phyloP scores from a whole-genome alignment of 2,888 invertebrate species.

The Sarcophaga subvicina region DNA sequence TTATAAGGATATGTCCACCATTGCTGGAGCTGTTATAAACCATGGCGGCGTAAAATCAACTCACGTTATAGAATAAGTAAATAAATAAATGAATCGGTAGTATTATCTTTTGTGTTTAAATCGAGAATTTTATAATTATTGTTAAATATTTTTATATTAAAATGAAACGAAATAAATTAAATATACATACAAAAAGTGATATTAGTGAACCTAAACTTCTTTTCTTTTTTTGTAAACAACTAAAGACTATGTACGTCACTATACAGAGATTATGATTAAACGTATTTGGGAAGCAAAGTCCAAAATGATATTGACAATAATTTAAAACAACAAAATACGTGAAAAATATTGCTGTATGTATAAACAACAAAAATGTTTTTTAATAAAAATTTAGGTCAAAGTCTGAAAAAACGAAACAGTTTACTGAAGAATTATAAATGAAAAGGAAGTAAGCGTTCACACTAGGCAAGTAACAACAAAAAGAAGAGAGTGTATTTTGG shows the following conservation, averaged over 20 bases:
- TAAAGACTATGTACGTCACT: background rate
- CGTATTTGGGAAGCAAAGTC: conserved; percentile 1
- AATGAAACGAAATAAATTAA: conserved; percentile 13
- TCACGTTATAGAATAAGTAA: conserved; percentile 69
- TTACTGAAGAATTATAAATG: background rate
- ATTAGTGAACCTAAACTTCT: conserved; percentile 35
- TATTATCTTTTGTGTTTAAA: conserved; percentile 17
- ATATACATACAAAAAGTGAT: conserved; percentile 31
- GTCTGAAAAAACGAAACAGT: background rate
- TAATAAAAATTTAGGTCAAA: background rate
- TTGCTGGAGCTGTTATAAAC: conserved; percentile 54
- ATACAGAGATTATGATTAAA: background rate
- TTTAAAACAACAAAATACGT: background rate
- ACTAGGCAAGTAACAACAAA: too few relatives aligned
- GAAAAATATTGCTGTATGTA: background rate
- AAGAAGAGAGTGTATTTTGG: too few relatives aligned
- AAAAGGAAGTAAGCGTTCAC: too few relatives aligned
- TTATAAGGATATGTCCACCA: conserved; percentile 54
- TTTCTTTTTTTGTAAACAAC: conserved; percentile 2
- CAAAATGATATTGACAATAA: background rate
- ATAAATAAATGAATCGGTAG: conserved; percentile 4
- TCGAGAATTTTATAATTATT: background rate
- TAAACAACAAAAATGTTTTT: background rate
- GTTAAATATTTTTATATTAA: conserved; percentile 31
- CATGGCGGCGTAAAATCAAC: conserved; percentile 69